phyloP scores from a whole-genome alignment of 2,113 vertebrate genomes.

The Gymnogyps californianus region DNA sequence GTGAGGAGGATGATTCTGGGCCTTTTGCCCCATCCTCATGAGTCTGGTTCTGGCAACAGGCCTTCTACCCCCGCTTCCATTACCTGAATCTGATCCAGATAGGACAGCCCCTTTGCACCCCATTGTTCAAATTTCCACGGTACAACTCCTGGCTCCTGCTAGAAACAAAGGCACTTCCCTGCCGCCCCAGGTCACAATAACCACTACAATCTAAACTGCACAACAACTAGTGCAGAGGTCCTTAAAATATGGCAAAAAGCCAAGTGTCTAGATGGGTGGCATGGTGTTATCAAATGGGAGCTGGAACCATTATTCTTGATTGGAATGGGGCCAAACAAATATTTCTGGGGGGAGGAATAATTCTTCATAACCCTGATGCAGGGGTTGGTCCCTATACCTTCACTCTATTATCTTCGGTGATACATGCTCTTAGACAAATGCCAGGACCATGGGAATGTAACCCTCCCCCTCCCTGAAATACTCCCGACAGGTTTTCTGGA shows the following conservation, averaged over 20 bases:
- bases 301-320: background rate
- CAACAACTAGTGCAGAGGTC: background rate
- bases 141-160: background rate
- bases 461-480: background rate
- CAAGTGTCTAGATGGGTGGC: background rate
- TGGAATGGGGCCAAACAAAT: background rate
- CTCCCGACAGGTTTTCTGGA: background rate
- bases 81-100: background rate
- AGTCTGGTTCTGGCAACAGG: background rate
- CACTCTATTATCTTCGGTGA: background rate
- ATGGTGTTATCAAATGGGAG: background rate
- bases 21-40: background rate
- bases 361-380: background rate
- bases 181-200: rapidly evolving
- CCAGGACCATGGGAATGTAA: background rate
- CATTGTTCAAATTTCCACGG: rapidly evolving
- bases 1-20: background rate
- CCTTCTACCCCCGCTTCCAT: rapidly evolving
- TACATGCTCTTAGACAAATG: background rate
- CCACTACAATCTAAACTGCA: background rate
- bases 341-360: background rate
- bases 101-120: background rate
- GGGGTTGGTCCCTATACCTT: background rate
- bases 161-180: background rate
- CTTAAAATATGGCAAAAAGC: background rate